A percentile compares a stretch with the other conserved stretches of the same genome.
Evolutionary conservation across 2,888 invertebrate genomes (phyloP).

Genomic region (Chelonus formosanus): DNA sequence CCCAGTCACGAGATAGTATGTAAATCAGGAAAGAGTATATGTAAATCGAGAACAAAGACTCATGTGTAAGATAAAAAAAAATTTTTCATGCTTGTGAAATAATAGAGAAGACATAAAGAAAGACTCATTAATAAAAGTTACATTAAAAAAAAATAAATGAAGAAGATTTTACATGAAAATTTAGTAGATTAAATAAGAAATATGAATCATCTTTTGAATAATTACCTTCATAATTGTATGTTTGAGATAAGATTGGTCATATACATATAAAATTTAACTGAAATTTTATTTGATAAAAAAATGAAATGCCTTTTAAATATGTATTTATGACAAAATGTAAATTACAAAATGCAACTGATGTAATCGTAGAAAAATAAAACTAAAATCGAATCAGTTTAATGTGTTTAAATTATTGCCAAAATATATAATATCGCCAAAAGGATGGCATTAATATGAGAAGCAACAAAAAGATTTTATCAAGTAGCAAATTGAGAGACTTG

Average conservation of each 20-base stretch:
- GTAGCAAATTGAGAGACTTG: neutral
- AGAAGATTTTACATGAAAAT: slow-evolving; percentile 29
- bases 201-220: slow-evolving; percentile 32
- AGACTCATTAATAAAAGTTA: neutral
- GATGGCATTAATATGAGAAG: neutral
- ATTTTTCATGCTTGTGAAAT: too few species aligned
- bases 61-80: too few species aligned
- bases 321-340: too few species aligned
- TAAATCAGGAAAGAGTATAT: too few species aligned
- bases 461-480: neutral
- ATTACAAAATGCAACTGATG: too few species aligned
- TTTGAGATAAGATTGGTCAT: neutral
- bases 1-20: too few species aligned
- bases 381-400: neutral
- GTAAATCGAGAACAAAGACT: too few species aligned
- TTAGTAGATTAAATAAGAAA: slow-evolving; percentile 29
- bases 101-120: too few species aligned
- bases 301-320: too few species aligned
- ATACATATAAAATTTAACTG: too few species aligned
- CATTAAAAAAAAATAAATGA: slow-evolving; percentile 6
- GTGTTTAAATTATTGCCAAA: neutral
- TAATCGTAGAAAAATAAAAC: neutral
- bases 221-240: slow-evolving; percentile 25
- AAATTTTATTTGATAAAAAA: too few species aligned
- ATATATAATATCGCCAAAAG: neutral